These are phyloP conservation scores for Drosophila mauritiana DNA, from an alignment of 1,140 invertebrate genomes.

Conservation along the genomic window DNA sequence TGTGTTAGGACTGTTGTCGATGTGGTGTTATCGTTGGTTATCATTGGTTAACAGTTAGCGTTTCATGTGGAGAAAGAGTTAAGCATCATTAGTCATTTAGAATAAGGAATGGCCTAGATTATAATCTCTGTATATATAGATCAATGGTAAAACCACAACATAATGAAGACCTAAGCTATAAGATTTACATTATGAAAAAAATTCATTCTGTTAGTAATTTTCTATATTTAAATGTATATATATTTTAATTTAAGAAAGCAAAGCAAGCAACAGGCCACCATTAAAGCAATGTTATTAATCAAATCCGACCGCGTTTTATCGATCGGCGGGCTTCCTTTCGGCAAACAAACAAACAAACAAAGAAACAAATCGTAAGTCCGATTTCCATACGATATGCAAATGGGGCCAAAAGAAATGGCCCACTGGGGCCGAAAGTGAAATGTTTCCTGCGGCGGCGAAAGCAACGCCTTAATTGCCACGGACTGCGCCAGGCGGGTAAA, in stretches of 20 bases:
- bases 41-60: slow-evolving; percentile 51
- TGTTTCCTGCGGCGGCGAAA: slow-evolving; percentile 68
- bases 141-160: background rate
- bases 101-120: slow-evolving; percentile 10
- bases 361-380: slow-evolving; percentile 39
- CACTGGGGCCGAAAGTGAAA: slow-evolving; percentile 73
- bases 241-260: slow-evolving; percentile 21
- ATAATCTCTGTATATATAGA: background rate
- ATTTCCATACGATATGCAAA: slow-evolving; percentile 81
- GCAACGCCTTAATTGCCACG: slow-evolving; percentile 67
- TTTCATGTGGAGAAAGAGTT: slow-evolving; percentile 59
- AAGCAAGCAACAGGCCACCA: slow-evolving; percentile 50
- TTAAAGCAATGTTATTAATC: slow-evolving; percentile 14
- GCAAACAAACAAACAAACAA: slow-evolving; percentile 23
- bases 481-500: slow-evolving; percentile 27
- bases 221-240: no score
- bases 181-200: no score
- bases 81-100: slow-evolving; percentile 8
- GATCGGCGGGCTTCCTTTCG: slow-evolving; percentile 32
- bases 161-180: no score
- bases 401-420: slow-evolving; percentile 64
- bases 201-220: no score
- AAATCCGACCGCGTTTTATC: slow-evolving; percentile 16
- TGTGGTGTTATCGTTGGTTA: slow-evolving; percentile 45
- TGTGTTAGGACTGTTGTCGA: slow-evolving; percentile 82